A percentile compares a stretch with the other conserved stretches of the same genome.
These are phyloP conservation scores for Rhabdomys pumilio DNA, from an alignment of 2,797 vertebrate species.

Conservation along the genomic window DNA sequence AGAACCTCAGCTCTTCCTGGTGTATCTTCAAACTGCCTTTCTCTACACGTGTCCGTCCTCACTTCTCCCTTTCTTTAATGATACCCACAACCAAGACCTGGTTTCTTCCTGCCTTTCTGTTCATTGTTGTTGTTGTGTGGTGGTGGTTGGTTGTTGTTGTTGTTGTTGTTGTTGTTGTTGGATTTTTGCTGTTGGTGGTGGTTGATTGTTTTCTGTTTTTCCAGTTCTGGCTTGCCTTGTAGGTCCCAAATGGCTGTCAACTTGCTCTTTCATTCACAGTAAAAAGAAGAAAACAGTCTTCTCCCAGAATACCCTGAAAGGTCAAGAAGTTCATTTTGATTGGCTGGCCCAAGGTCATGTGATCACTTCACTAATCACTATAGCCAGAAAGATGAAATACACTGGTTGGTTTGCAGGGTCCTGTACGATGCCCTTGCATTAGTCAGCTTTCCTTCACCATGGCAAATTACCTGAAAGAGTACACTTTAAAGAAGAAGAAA, in stretches of 20 bases:
- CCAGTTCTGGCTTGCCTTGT: neutral
- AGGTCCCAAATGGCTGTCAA: neutral
- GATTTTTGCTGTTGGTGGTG: neutral
- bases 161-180: neutral
- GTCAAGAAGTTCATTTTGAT: neutral
- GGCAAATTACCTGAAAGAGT: neutral
- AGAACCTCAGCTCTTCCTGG: neutral
- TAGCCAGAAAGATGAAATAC: neutral
- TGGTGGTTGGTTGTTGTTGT: neutral
- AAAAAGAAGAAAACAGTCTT: neutral
- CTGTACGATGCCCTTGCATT: rapidly evolving
- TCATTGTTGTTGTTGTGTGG: neutral
- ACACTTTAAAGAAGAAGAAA: neutral
- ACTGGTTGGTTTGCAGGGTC: neutral
- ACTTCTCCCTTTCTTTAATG: neutral
- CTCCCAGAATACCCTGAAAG: neutral
- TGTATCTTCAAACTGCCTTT: neutral
- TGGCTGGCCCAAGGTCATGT: neutral
- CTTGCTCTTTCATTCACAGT: neutral
- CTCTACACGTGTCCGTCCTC: neutral
- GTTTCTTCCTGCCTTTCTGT: neutral
- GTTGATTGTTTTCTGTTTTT: neutral
- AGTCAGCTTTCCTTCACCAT: neutral
- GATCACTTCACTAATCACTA: neutral
- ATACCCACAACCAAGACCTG: neutral